A percentile compares a stretch with the other conserved stretches of the same genome.
phyloP scores from a whole-genome alignment of 1,140 invertebrate genomes.

The Drosophila teissieri region DNA sequence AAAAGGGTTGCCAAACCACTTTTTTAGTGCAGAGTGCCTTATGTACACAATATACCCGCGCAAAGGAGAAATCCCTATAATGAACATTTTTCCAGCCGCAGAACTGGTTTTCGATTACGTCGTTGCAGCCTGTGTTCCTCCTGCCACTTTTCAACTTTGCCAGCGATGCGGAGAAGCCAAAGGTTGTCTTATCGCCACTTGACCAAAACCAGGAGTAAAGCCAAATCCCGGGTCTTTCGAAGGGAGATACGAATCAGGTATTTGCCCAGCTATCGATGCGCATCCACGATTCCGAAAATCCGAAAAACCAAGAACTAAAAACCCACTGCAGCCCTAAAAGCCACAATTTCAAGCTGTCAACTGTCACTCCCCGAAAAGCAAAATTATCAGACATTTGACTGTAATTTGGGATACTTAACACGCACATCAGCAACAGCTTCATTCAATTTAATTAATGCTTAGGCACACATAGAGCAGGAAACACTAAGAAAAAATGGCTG shows the following conservation, averaged over 20 bases:
- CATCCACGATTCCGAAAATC: conserved; percentile 26
- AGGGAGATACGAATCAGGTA: conserved; percentile 14
- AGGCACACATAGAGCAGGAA: conserved; percentile 47
- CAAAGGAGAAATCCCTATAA: conserved; percentile 61
- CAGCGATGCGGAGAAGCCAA: conserved; percentile 48
- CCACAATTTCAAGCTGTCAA: conserved; percentile 68
- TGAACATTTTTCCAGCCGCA: conserved; percentile 48
- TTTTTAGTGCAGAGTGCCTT: conserved; percentile 14
- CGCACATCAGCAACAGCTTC: conserved; percentile 67
- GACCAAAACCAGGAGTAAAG: conserved; percentile 46
- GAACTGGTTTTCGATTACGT: conserved; percentile 76
- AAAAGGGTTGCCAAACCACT: conserved; percentile 80
- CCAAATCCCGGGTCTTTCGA: neutral
- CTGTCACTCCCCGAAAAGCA: conserved; percentile 54
- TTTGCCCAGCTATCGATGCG: conserved; percentile 29
- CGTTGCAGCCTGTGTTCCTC: conserved; percentile 7
- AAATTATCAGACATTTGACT: conserved; percentile 43
- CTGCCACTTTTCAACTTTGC: neutral
- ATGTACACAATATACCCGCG: conserved; percentile 5
- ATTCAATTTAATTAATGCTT: conserved; percentile 82
- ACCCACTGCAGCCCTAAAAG: conserved; percentile 55
- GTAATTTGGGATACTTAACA: conserved; percentile 71
- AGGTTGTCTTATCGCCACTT: conserved; percentile 77
- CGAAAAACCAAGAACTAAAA: neutral
- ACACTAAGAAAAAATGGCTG: neutral